Percentiles rank a stretch among this genome's conserved stretches.
phyloP scores from a whole-genome alignment of 2,888 invertebrate genomes.

The Aphodius granarius region DNA sequence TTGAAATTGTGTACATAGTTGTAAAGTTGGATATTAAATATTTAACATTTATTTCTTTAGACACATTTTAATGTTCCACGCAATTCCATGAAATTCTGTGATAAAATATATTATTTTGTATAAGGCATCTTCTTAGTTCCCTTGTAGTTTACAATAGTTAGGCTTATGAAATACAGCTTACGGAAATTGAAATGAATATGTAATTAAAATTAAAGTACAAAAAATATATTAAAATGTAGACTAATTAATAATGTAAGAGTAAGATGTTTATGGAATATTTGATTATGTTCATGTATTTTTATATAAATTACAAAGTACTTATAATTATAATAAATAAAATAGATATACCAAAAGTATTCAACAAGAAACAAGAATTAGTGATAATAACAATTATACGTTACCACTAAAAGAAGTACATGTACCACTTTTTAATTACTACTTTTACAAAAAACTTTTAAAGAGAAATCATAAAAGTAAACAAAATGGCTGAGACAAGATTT shows the following conservation, averaged over 20 bases:
- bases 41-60: neutral
- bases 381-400: neutral
- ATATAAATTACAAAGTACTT: neutral
- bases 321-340: neutral
- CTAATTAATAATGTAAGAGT: neutral
- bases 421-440: neutral
- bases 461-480: neutral
- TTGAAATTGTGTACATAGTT: too few relatives aligned
- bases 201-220: neutral
- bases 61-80: neutral
- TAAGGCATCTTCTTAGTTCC: slow-evolving; percentile 13
- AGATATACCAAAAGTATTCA: neutral
- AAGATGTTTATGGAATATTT: neutral
- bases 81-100: neutral
- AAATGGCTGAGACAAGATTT: neutral
- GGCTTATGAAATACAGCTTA: neutral
- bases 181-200: neutral
- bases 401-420: neutral
- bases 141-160: neutral
- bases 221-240: neutral
- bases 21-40: too few relatives aligned
- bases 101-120: neutral
- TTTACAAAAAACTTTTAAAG: neutral
- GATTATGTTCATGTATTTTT: neutral
- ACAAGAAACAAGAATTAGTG: neutral